Evolutionary conservation across 1,140 invertebrate species (phyloP), one percentile per base, ranked within the genome.

Genomic region (Solen grandis): DNA sequence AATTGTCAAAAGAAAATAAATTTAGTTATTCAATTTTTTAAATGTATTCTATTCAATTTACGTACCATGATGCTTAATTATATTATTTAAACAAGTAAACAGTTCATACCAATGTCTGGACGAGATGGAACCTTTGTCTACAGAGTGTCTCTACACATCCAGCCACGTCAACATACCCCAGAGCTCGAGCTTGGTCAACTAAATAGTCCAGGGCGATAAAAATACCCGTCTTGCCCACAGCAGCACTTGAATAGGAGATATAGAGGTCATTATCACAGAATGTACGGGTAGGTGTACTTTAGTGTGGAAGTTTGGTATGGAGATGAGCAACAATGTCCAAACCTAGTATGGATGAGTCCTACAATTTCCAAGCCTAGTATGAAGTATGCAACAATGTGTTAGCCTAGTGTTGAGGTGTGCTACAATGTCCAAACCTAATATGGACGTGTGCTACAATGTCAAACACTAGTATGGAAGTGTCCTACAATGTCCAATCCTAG

Each of bases 61-160:
- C n/a, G 46, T 50, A n/a, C n/a, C 10, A 13, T n/a, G 10, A 13
- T 13, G n/a, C n/a, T 13, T 50, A 10, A n/a, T n/a, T 50, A 13
- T 10, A 10, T 13, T n/a, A 50, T 13, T 13, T 50, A 50, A 10
- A 50, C 46, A 50, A 50, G 46, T 50, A 10, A n/a, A 13, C n/a
- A 13, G n/a, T 50, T 50, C 10, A 50, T 63, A 63, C 60, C 60
- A 33, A 13, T 19, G 60, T 63, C 22, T 63, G 60, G 36, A 63
- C 60, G 19, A 63, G 5, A 14, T 63, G 31, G 29, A 63, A 27
- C 19, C 60, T 19, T 31, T 63, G 60, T 35, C 29, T 63, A n/a
- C 60, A 8, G n/a, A 63, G 13, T 29, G 27, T 10, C n/a, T 29
- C 27, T 0, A 63, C 60, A 1, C n/a, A 10, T 16, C 27, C 13